Conservation (phyloP, 2,113 vertebrate genomes). For the Campylorhamphus procurvoides region DNA sequence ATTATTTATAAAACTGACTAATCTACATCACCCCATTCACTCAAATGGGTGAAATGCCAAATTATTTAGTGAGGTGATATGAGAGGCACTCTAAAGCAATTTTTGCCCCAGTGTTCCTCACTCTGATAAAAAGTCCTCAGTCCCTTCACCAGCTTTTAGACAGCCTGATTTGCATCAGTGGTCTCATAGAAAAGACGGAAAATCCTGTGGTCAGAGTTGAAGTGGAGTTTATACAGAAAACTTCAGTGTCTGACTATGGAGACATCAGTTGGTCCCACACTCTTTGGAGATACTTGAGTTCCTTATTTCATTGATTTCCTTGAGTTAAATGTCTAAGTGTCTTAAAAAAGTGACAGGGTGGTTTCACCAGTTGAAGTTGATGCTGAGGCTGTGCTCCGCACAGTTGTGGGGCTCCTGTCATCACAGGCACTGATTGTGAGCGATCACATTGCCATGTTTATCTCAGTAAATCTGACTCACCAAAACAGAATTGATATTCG, state of each 20-base stretch:
- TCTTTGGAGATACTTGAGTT: neutral
- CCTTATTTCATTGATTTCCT: neutral
- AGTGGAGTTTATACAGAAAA: neutral
- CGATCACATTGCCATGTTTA: accelerated
- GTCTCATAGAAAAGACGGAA: neutral
- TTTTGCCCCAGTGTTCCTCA: neutral
- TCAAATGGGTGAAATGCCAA: neutral
- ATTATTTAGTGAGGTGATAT: neutral
- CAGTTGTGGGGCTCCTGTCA: accelerated
- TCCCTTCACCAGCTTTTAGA: neutral
- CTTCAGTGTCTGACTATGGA: neutral
- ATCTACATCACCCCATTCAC: neutral
- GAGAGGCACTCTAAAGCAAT: neutral
- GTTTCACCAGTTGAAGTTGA: neutral
- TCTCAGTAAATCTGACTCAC: neutral
- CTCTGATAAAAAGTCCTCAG: neutral
- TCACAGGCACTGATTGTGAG: neutral
- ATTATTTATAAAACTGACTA: neutral
- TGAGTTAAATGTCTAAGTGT: neutral
- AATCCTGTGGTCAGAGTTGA: neutral
- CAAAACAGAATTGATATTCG: neutral
- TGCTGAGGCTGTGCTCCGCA: neutral
- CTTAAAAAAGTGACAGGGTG: accelerated
- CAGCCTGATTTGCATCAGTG: neutral
- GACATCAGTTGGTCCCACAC: neutral